These are phyloP conservation scores for Rhingia campestris DNA, from an alignment of 2,888 invertebrate genomes.

Conservation along the genomic window DNA sequence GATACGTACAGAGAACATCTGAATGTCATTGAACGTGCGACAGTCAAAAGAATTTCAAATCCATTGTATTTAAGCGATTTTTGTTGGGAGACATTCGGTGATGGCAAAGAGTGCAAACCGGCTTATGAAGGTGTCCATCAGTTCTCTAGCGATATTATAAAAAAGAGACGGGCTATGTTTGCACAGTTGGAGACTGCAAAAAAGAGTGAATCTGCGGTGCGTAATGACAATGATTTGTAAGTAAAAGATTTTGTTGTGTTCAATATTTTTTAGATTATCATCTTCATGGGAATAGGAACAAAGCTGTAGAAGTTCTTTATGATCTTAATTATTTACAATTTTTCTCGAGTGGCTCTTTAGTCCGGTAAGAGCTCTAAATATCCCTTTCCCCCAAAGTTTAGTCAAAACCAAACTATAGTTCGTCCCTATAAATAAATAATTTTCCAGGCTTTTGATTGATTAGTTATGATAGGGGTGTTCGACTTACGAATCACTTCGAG, in stretches of 20 bases:
- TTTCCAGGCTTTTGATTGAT: too few species aligned
- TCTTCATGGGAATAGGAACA: too few species aligned
- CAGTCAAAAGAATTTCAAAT: conserved; percentile 77
- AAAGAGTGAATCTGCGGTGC: background rate
- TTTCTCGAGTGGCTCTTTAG: too few species aligned
- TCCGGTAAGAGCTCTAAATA: too few species aligned
- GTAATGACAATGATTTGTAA: background rate
- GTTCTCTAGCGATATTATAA: conserved; percentile 79
- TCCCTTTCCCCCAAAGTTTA: too few species aligned
- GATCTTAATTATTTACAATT: too few species aligned
- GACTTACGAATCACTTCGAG: too few species aligned
- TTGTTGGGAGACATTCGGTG: conserved; percentile 74
- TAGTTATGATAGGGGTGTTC: too few species aligned
- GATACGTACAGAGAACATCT: conserved; percentile 76
- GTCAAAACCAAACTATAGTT: too few species aligned
- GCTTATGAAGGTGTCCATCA: conserved; percentile 75
- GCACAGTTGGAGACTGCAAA: background rate
- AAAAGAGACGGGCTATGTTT: conserved; percentile 76
- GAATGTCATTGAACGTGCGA: conserved; percentile 72
- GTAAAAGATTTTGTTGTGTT: background rate
- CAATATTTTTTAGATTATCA: background rate
- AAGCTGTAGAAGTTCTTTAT: too few species aligned
- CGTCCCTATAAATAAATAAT: too few species aligned
- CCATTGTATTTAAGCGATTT: conserved; percentile 74
- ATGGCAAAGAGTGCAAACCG: conserved; percentile 70